Evolutionary conservation across 2,797 vertebrate genomes (phyloP).

Genomic region (Molothrus ater): DNA sequence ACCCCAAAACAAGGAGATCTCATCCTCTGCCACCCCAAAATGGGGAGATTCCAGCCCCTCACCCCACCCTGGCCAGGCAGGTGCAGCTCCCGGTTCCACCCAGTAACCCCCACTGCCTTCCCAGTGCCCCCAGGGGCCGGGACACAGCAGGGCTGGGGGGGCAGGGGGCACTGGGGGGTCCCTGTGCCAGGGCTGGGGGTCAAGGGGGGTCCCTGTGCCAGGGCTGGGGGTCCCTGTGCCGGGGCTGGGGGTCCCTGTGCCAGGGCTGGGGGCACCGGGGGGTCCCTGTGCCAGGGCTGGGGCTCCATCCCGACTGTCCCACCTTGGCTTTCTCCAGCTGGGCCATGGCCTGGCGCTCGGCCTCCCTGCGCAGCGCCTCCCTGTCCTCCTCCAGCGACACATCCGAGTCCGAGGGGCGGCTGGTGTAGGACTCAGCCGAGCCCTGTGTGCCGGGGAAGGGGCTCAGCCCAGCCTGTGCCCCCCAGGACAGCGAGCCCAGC

Average conservation of each 20-base stretch:
- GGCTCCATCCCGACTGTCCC: background rate
- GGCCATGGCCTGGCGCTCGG: slow-evolving; percentile 94
- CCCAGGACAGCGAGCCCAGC: background rate
- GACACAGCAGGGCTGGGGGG: too few species aligned
- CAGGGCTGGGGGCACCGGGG: background rate
- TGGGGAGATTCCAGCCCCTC: too few species aligned
- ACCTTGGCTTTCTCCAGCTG: slow-evolving; percentile 99
- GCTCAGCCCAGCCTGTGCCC: background rate
- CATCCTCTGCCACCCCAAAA: too few species aligned
- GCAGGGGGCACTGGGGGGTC: too few species aligned
- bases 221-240: background rate
- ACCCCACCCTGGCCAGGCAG: too few species aligned
- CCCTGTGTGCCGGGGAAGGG: slow-evolving; percentile 76
- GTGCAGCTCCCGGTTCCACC: background rate
- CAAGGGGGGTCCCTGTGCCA: too few species aligned
- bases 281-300: background rate
- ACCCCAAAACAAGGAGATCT: too few species aligned
- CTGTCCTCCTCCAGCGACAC: slow-evolving; percentile 97
- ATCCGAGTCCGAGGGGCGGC: slow-evolving; percentile 95
- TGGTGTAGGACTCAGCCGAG: slow-evolving; percentile 97
- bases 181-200: too few species aligned
- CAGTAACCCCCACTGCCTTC: background rate
- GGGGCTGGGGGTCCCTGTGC: background rate
- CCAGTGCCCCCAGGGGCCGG: too few species aligned
- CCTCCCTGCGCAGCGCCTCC: slow-evolving; percentile 93